Base-by-base conservation (phyloP, 2,888 invertebrate genomes). In the Drosophila stalkeri region DNA sequence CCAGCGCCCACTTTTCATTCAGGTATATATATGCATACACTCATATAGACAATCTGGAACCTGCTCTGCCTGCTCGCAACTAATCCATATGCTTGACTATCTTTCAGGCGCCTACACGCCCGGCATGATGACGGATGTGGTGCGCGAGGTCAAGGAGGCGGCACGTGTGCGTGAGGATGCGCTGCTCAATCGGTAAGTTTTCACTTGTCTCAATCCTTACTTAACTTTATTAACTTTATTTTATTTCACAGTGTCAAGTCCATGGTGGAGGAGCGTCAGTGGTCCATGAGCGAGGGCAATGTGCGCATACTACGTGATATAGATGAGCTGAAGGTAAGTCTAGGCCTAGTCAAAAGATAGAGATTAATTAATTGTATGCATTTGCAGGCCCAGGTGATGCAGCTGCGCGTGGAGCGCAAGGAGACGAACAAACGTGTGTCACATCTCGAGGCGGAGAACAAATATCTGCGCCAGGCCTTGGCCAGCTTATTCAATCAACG, bases 101-200 rank as follows among this genome's bases (percentile, higher is more conserved):
- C n/a, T 89, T 91, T 20, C 76, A 92, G 92, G 93, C 59, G 92
- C 92, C 61, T 96, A 96, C 91, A 95, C 95, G 18, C 96, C 96
- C 2, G 96, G 96, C n/a, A 95, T 96, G 94, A 93, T 96, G 84
- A 94, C 96, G 14, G 96, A 96, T 91, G 93, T 96, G 86, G 95
- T 96, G 77, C 94, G 96, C 39, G 96, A 96, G 93, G 95, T 96
- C 20, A 94, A 96, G 55, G 96, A 96, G 90, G 96, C 96, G 27
- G 95, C 96, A 23, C 94, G 96, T 65, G 94, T 96, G 71, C 93
- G 96, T 18, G 96, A 96, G 87, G 96, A 96, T 91, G 96, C 96
- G n/a, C 92, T 96, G 72, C 94, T 93, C 35, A 93, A 92, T 83
- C 90, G 93, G 92, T 92, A 74, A 73, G 70, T 51, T 8, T 20